These are phyloP conservation scores for Drosophila yooni DNA, from an alignment of 2,888 invertebrate species.

Conservation along the genomic window DNA sequence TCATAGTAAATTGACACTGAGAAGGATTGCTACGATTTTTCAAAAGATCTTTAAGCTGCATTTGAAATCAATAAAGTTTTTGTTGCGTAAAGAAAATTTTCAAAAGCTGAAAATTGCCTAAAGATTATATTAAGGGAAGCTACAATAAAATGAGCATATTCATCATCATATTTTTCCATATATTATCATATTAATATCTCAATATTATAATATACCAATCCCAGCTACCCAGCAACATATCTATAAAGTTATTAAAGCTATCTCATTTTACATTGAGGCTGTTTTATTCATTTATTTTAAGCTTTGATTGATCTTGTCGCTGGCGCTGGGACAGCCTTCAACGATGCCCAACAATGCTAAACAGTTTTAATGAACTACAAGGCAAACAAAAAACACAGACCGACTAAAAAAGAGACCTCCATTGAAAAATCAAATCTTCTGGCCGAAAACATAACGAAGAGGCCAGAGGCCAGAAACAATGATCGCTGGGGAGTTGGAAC, in stretches of 20 bases:
- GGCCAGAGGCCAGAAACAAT: slow-evolving; percentile 39
- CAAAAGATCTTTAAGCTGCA: not conserved
- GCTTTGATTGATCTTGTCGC: slow-evolving; percentile 36
- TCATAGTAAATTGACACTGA: not conserved
- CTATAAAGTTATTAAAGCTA: slow-evolving; percentile 4
- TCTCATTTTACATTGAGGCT: not conserved
- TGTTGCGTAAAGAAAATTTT: not conserved
- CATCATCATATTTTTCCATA: not conserved
- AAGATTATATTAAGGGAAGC: not conserved
- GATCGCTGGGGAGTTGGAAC: slow-evolving; percentile 43
- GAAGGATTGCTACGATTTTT: accelerated
- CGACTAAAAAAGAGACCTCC: not conserved
- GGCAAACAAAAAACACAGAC: slow-evolving; percentile 45
- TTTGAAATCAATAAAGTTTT: not conserved
- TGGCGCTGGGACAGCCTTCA: slow-evolving; percentile 49
- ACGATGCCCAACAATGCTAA: slow-evolving; percentile 64
- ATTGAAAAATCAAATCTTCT: slow-evolving; percentile 14
- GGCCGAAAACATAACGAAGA: not conserved
- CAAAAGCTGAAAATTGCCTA: not conserved
- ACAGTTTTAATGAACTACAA: slow-evolving; percentile 73
- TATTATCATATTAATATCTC: not conserved
- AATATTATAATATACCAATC: not conserved
- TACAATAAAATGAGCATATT: not conserved
- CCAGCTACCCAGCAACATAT: not conserved
- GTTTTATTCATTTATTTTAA: not conserved